Base-by-base conservation (phyloP, 2,888 invertebrate genomes). In the Tachina grossa region DNA sequence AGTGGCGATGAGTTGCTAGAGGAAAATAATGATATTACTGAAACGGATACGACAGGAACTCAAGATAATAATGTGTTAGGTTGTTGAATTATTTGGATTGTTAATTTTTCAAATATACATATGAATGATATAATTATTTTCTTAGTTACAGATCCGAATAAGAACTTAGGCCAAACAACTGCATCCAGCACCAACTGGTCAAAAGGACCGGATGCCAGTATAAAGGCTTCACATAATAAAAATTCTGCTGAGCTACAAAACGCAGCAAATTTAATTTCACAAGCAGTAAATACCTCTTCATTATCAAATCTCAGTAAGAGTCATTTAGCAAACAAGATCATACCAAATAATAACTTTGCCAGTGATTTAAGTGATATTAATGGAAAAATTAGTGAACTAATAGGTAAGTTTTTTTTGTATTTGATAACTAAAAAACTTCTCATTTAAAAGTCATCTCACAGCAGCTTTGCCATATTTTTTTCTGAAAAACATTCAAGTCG, bases 221-320 rank as follows among this genome's bases (percentile, higher is more conserved):
- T 90, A n/a, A 91, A 89, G 72, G 86, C 90, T 9, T 87, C 89
- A 2, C 86, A 88, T 1, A 85, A 41, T 16, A 92, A 91, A 75
- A 92, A 91, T 68, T 91, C 92, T 4, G 90, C 91, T 9, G 92
- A 92, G 61, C 83, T 91, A 5, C 92, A 90, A 84, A 92, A 91
- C 87, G 91, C 92, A 1, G 91, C 91, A 43, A 92, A 92, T 86
- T 89, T 92, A 65, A 92, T 92, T 87, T 91, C 92, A 0, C 92
- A 92, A 83, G 90, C 91, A 11, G 91, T 91, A 9, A 90, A 88
- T 80, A 87, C 87, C 5, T 88, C 88, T 6, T 85, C 88, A 10
- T 80, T 86, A 49, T 85, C 85, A 41, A 83, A 85, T 43, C 72
- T 87, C 4, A 88, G 84, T 55, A 87, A 77, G n/a, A 87, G 66